Percentiles rank a stretch among this genome's conserved stretches.
These are phyloP conservation scores for Sebastes glaucus DNA, from an alignment of 2,797 vertebrate species.

Conservation along the genomic window DNA sequence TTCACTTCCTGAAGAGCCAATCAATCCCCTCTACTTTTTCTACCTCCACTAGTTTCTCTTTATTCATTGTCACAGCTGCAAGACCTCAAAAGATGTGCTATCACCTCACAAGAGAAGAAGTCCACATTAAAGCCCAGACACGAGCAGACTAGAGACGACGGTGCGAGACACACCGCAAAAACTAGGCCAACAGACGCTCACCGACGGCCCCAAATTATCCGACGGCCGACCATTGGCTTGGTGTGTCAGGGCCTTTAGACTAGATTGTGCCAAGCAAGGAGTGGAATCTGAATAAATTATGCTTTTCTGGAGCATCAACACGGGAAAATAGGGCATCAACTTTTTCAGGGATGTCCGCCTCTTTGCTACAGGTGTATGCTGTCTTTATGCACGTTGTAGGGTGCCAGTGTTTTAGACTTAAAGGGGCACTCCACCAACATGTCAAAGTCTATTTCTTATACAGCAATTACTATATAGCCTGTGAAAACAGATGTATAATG, in stretches of 20 bases:
- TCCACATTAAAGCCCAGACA: neutral
- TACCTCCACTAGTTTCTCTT: neutral
- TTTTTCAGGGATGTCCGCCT: neutral
- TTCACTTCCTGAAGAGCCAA: neutral
- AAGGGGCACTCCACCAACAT: neutral
- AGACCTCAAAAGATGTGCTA: neutral
- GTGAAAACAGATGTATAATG: slow-evolving; percentile 17
- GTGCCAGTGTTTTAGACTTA: neutral
- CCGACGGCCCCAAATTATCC: no score
- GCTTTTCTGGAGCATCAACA: neutral
- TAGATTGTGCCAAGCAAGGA: neutral
- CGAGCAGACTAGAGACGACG: no score
- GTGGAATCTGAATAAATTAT: neutral
- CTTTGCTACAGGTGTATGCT: neutral
- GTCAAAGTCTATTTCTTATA: slow-evolving; percentile 4
- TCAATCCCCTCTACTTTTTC: neutral
- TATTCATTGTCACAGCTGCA: neutral
- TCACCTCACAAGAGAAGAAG: neutral
- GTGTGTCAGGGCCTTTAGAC: neutral
- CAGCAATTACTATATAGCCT: neutral
- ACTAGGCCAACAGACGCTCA: no score
- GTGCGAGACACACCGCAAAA: no score
- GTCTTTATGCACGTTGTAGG: neutral
- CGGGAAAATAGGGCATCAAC: neutral
- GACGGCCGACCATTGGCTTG: no score